Percentiles rank a stretch among this genome's conserved stretches.
Conservation (phyloP, 2,797 vertebrate genomes). For the Coluber constrictor region DNA sequence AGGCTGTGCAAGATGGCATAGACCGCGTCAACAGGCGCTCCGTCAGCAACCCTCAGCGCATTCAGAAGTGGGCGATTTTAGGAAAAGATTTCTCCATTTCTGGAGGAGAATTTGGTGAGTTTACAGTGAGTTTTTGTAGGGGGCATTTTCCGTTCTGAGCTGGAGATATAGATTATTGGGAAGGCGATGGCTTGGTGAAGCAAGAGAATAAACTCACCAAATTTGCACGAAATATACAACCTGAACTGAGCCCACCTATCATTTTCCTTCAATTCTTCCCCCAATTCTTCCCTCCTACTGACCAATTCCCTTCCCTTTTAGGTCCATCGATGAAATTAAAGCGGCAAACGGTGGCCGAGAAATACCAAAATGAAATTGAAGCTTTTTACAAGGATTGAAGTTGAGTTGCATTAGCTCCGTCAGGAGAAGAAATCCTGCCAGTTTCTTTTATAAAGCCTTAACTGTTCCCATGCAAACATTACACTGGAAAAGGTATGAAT, state of each 20-base stretch:
- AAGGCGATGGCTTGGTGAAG: background rate
- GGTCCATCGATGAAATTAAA: slow-evolving; percentile 88
- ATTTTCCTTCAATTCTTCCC: background rate
- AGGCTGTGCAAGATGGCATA: slow-evolving; percentile 80
- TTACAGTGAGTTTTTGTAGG: background rate
- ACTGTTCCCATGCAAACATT: slow-evolving; percentile 4
- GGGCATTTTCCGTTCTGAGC: background rate
- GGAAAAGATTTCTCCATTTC: slow-evolving; percentile 83
- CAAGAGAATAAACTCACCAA: background rate
- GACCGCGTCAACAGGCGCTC: slow-evolving; percentile 75
- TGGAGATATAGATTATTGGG: background rate
- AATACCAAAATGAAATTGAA: slow-evolving; percentile 77
- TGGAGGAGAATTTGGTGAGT: slow-evolving; percentile 85
- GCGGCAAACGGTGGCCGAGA: slow-evolving; percentile 74
- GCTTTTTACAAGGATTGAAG: slow-evolving; percentile 75
- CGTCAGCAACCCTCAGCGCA: slow-evolving; percentile 76
- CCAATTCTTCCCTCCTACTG: background rate
- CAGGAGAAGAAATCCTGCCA: background rate
- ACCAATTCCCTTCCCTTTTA: slow-evolving; percentile 57
- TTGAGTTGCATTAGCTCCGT: background rate
- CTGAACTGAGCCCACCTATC: background rate
- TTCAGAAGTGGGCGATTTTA: slow-evolving; percentile 85
- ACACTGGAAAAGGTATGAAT: background rate
- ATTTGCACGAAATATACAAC: background rate
- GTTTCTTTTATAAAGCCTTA: too few species aligned